These are phyloP conservation scores for Trematomus loennbergii DNA, from an alignment of 2,113 vertebrate species.

Conservation along the genomic window DNA sequence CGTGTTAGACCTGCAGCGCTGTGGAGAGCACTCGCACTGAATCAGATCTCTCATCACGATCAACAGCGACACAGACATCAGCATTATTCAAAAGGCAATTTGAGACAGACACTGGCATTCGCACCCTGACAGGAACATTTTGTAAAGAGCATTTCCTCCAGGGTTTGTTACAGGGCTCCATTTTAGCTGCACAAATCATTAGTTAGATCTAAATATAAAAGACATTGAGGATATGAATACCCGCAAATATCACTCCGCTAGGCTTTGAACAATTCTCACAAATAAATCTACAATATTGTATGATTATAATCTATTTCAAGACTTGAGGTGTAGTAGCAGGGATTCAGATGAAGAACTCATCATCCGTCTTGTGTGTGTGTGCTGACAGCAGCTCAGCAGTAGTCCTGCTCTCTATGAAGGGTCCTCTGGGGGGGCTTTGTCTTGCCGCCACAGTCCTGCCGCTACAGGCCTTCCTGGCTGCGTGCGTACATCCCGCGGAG, in stretches of 20 bases:
- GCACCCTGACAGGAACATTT: conserved; percentile 2
- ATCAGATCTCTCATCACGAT: too few species aligned
- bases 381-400: conserved; percentile 37
- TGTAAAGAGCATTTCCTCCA: conserved; percentile 8
- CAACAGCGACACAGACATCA: too few species aligned
- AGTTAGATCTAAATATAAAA: conserved; percentile 21
- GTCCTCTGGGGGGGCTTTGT: conserved; percentile 39
- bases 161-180: conserved; percentile 19
- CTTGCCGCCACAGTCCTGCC: conserved; percentile 27
- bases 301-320: conserved; percentile 3
- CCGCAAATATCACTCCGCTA: neutral
- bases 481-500: conserved; percentile 15
- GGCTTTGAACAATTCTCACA: neutral
- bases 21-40: too few species aligned
- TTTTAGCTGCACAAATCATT: conserved; percentile 50
- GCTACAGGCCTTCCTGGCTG: conserved; percentile 2
- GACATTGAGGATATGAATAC: conserved; percentile 14
- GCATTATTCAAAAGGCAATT: conserved; percentile 20
- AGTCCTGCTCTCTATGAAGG: conserved; percentile 41
- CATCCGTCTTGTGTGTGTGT: conserved; percentile 35
- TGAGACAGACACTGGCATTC: neutral
- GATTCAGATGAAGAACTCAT: conserved; percentile 85
- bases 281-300: neutral
- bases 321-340: neutral
- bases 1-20: too few species aligned